A percentile compares a stretch with the other conserved stretches of the same genome.
These are phyloP conservation scores for Gymnopithys bicolor DNA, from an alignment of 2,797 vertebrate genomes.

Conservation along the genomic window DNA sequence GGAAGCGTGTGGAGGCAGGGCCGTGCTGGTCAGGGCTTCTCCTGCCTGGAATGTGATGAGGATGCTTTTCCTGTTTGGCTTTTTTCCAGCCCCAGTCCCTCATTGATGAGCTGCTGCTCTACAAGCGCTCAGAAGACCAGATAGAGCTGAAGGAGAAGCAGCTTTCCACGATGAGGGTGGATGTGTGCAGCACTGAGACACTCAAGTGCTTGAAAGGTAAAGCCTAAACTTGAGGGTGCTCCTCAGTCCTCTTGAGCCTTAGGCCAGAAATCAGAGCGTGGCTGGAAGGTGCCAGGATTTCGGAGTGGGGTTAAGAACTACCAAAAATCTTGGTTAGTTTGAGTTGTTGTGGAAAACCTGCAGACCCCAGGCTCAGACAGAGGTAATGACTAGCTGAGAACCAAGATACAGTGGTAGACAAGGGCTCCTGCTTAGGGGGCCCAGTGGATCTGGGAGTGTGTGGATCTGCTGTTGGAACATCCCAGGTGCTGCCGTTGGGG, in stretches of 20 bases:
- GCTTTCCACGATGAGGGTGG: conserved; percentile 89
- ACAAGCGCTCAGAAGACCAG: conserved; percentile 87
- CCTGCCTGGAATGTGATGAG: neutral
- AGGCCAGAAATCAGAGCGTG: neutral
- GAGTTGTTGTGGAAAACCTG: neutral
- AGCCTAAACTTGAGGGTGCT: neutral
- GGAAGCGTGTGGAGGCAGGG: neutral
- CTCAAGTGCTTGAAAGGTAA: conserved; percentile 96
- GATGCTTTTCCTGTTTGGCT: neutral
- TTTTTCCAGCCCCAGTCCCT: conserved; percentile 85
- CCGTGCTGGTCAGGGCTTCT: neutral
- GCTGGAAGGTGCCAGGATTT: neutral
- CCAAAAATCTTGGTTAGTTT: neutral
- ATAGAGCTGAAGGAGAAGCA: conserved; percentile 94
- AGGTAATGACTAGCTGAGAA: neutral
- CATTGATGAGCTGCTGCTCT: conserved; percentile 85
- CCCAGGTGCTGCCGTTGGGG: accelerated
- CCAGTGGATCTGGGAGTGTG: neutral
- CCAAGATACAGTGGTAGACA: neutral
- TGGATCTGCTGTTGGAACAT: accelerated
- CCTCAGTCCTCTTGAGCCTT: neutral
- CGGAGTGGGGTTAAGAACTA: neutral
- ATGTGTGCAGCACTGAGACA: conserved; percentile 94
- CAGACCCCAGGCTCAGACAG: neutral
- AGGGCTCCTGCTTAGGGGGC: neutral